A percentile compares a stretch with the other conserved stretches of the same genome.
Evolutionary conservation across 2,797 vertebrate genomes (phyloP).

Genomic region (Varecia variegata): DNA sequence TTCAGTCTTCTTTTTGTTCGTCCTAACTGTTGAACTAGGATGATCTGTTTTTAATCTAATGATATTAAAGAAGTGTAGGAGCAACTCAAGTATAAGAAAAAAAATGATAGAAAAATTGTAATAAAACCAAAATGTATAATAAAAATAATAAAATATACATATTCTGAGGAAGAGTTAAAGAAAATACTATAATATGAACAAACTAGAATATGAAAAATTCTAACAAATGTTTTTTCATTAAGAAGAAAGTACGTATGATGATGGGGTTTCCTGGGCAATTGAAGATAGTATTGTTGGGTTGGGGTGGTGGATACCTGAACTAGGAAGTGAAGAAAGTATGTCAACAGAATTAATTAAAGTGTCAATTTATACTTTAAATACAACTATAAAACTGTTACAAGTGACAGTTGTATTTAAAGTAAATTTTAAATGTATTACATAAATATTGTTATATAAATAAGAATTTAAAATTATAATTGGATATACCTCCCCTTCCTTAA

Average conservation of each 20-base stretch:
- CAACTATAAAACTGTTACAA: not conserved
- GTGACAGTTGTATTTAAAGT: not conserved
- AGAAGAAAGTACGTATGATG: not conserved
- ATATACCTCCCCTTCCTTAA: not conserved
- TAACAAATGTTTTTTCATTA: not conserved
- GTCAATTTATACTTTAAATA: not conserved
- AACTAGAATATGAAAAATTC: not conserved
- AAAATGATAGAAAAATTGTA: not conserved
- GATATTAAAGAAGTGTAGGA: not conserved
- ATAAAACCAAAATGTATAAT: not conserved
- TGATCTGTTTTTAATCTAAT: not conserved
- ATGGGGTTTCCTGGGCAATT: not conserved
- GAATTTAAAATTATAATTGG: not conserved
- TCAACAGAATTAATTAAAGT: not conserved
- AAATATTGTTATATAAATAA: not conserved
- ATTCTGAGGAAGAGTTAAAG: conserved; percentile 31
- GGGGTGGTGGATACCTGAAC: not conserved
- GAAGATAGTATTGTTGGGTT: not conserved
- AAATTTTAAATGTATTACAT: not conserved
- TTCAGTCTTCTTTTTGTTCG: not conserved
- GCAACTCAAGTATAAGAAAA: conserved; percentile 4
- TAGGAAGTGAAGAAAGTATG: not conserved
- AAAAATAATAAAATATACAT: not conserved
- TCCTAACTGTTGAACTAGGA: not conserved
- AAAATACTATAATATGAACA: not conserved